phyloP scores from a whole-genome alignment of 2,888 invertebrate genomes.

The Agapostemon virescens region DNA sequence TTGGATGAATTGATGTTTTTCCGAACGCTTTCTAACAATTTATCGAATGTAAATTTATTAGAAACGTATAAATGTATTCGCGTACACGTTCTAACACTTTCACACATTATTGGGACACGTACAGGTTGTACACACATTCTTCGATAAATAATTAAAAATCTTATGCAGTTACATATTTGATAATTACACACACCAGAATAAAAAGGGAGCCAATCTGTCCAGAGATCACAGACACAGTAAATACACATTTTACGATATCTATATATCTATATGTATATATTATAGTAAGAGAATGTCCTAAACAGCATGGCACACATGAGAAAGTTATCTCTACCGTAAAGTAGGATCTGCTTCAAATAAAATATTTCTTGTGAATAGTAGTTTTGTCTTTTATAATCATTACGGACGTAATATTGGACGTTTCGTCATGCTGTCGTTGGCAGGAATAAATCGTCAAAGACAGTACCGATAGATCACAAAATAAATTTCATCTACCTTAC shows the following conservation, averaged over 20 bases:
- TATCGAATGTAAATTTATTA: conserved; percentile 60
- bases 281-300: conserved; percentile 27
- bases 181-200: conserved; percentile 38
- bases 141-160: conserved; percentile 55
- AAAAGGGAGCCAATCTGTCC: conserved; percentile 43
- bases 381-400: conserved; percentile 34
- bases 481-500: conserved; percentile 46
- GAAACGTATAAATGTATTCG: conserved; percentile 68
- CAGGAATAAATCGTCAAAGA: conserved; percentile 59
- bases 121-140: conserved; percentile 39
- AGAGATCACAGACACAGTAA: conserved; percentile 58
- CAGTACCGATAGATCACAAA: conserved; percentile 55
- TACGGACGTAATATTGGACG: conserved; percentile 48
- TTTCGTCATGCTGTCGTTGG: conserved; percentile 58
- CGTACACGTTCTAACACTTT: conserved; percentile 46
- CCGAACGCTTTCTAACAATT: conserved; percentile 31
- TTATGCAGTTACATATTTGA: conserved; percentile 40
- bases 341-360: conserved; percentile 45
- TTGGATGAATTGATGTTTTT: conserved; percentile 67
- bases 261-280: conserved; percentile 21
- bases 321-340: conserved; percentile 34
- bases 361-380: conserved; percentile 54
- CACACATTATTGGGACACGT: conserved; percentile 28
- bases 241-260: conserved; percentile 34
- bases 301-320: conserved; percentile 36